Conservation (phyloP, 2,888 invertebrate species). For the Idaea aversata region DNA sequence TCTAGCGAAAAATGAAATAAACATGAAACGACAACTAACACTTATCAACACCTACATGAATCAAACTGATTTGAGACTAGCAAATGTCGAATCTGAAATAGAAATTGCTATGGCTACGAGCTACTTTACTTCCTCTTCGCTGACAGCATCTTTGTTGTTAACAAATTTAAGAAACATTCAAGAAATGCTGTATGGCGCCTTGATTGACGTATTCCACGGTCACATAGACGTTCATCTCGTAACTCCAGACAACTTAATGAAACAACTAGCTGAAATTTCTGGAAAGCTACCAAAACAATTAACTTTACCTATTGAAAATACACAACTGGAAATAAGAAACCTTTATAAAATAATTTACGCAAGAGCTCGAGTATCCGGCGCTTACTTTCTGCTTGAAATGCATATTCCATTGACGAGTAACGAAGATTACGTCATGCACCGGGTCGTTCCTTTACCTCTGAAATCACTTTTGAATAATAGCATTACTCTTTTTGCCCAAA, state of each 20-base stretch:
- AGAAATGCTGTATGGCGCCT: conserved; percentile 24
- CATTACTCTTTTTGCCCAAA: background rate
- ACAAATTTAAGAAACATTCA: conserved; percentile 7
- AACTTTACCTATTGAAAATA: conserved; percentile 20
- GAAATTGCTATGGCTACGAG: too few relatives aligned
- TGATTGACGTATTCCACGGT: conserved; percentile 26
- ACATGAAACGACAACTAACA: background rate
- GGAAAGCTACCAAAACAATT: conserved; percentile 21
- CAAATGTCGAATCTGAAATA: too few relatives aligned
- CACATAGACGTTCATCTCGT: conserved; percentile 26
- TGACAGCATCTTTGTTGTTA: too few relatives aligned
- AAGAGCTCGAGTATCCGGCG: conserved; percentile 20
- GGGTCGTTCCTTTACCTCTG: too few relatives aligned
- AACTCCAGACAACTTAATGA: conserved; percentile 18
- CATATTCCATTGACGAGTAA: too few relatives aligned
- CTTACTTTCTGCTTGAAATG: conserved; percentile 21
- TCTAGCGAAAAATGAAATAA: background rate
- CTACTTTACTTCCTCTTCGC: too few relatives aligned
- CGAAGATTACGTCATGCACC: conserved; percentile 18
- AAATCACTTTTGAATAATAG: too few relatives aligned
- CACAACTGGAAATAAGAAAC: conserved; percentile 19
- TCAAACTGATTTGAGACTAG: too few relatives aligned
- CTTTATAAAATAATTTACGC: conserved; percentile 25
- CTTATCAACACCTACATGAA: background rate
- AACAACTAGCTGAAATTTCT: conserved; percentile 20